These are phyloP conservation scores for Eleutherodactylus coqui DNA, from an alignment of 2,797 vertebrate species.

Conservation along the genomic window DNA sequence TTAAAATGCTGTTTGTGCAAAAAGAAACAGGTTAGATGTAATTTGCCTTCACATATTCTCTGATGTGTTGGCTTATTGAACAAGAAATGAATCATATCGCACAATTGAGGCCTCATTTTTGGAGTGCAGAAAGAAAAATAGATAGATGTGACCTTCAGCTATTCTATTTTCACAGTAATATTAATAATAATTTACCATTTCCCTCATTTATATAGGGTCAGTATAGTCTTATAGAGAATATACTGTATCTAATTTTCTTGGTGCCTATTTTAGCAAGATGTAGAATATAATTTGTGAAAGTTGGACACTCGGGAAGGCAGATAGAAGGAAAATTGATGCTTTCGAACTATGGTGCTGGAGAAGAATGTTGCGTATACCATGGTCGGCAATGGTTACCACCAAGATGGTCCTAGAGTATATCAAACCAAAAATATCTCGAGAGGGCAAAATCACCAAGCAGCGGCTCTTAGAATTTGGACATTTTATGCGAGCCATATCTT, in stretches of 20 bases:
- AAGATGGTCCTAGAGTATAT: too few relatives aligned
- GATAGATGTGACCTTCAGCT: background rate
- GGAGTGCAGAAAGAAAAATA: background rate
- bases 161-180: background rate
- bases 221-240: background rate
- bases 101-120: constrained; percentile 4
- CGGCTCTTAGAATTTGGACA: too few relatives aligned
- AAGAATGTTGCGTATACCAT: too few relatives aligned
- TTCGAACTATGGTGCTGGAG: too few relatives aligned
- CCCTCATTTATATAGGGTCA: background rate
- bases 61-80: constrained; percentile 25
- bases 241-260: background rate
- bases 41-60: constrained; percentile 27
- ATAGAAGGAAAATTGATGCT: too few relatives aligned
- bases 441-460: too few relatives aligned
- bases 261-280: background rate
- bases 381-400: too few relatives aligned
- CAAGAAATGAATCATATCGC: constrained; percentile 31
- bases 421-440: too few relatives aligned
- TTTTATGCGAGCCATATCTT: too few relatives aligned
- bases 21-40: constrained; percentile 30
- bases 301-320: too few relatives aligned
- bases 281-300: too few relatives aligned
- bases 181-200: background rate
- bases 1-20: constrained; percentile 37